Conservation (phyloP, 2,113 vertebrate genomes). For the Cheirogaleus medius region DNA sequence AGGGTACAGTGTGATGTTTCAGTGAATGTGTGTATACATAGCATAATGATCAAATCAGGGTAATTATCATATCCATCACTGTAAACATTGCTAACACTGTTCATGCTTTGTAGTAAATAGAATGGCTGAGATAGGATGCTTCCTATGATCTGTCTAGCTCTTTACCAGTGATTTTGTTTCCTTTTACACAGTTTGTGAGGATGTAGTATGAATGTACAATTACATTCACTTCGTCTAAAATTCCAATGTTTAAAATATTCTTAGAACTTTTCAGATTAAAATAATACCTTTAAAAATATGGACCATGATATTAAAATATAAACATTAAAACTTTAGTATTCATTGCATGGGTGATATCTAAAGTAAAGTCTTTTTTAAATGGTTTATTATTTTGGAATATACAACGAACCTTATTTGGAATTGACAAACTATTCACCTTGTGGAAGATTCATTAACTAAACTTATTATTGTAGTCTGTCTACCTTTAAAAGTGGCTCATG, state of each 20-base stretch:
- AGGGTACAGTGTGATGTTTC: neutral
- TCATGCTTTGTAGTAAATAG: neutral
- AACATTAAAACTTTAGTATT: constrained; percentile 19
- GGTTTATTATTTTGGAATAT: neutral
- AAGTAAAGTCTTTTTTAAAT: neutral
- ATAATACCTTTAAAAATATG: constrained; percentile 29
- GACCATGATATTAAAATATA: constrained; percentile 29
- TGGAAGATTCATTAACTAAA: constrained; percentile 3
- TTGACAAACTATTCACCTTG: neutral
- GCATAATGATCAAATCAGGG: neutral
- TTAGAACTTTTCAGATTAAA: constrained; percentile 37
- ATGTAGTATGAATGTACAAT: neutral
- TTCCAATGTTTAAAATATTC: constrained; percentile 28
- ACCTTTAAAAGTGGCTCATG: neutral
- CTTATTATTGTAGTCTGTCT: neutral
- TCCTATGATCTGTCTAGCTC: neutral
- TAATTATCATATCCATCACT: neutral
- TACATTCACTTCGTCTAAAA: neutral
- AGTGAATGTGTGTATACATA: neutral
- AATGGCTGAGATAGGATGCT: neutral
- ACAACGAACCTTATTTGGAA: neutral
- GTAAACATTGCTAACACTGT: neutral
- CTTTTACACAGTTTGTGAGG: neutral
- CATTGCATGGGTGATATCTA: neutral
- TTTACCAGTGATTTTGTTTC: constrained; percentile 2